Base-by-base conservation (phyloP, 1,140 invertebrate species). In the Cotesia glomerata region DNA sequence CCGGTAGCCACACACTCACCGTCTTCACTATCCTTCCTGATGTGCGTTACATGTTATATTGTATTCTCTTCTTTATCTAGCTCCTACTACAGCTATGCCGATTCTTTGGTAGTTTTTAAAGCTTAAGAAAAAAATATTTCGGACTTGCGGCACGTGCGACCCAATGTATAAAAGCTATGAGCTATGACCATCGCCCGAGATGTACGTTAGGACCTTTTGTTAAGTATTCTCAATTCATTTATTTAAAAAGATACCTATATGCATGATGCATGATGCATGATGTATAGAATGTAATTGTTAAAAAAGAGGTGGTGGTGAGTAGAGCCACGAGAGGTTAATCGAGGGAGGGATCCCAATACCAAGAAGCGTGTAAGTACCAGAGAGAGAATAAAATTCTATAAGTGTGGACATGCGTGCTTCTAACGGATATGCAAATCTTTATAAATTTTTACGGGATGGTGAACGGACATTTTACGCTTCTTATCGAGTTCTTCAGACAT, bases 201-300 rank as follows among this genome's bases (percentile, higher is more conserved):
- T 62, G 69, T 74, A 74, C 73, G 73, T 74, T 74, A 74, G 64
- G 62, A 71, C 73, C 73, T 74, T 70, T 74, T 71, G 69, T 74
- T 71, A 71, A 71, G 68, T 74, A 69, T 74, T 68, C 69, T 69
- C 64, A 74, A 74, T 74, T 71, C 73, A 69, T 66, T 54, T 45
- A 39, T 54, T 64, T 14, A 69, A 65, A 58, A 58, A 18, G 5
- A 18, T 54, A 18, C n/a, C 11, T 54, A 18, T 9, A 18, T 16
- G 18, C 16, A 14, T 18, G 16, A 58, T 11, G 18, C 16, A 14
- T 18, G 16, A 58, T 11, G 16, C 9, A 58, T 9, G 26, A 58
- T 7, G 26, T 9, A 58, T 16, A 34, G 32, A 14, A 45, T 49
- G 68, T 45, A 64, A 35, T 36, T 13, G 13, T 58, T 64, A 35